Evolutionary conservation across 2,797 vertebrate species (phyloP), one percentile per base, ranked within the genome.

Genomic region (Hoplostethus atlanticus): DNA sequence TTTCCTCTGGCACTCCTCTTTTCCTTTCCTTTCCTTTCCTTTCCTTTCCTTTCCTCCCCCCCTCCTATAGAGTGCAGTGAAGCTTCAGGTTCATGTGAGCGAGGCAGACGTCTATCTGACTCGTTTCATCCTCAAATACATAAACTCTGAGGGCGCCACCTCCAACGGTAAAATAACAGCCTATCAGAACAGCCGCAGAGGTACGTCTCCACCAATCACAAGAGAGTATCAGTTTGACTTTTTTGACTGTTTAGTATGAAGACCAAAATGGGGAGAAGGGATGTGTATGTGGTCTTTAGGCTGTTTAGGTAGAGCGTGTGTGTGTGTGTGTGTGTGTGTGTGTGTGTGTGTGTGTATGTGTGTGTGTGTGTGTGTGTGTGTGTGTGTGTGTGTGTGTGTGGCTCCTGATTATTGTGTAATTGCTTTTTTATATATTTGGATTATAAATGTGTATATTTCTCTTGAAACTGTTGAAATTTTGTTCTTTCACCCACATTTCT

Each of bases 161-260:
- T 94, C 95, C 88, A 95, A 91, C 60, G 96, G 96, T 95, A 96
- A 96, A 96, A 96, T 97, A 90, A 96, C 94, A 89, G 96, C 93
- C 94, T 97, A 94, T 96, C 95, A 96, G 95, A 93, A 85, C 84
- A 94, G 93, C 93, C 95, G 93, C 86, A 95, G 90, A 97, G 96
- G 96, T 97, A 96, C 75, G 96, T 94, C 25, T 83, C 53, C 76
- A 68, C 82, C 75, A 81, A 77, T 79, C 84, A 70, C 81, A 73
- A 15, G 40, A 72, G 3, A 55, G 59, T 2, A 1, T 30, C 11
- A 17, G 60, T 34, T n/a, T 52, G 44, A 16, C 34, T 52, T 31
- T 5, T 52, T 0, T 57, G 30, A 38, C 0, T 58, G 54, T 21
- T 21, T 21, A 21, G 21, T 21, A 21, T 21, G 21, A 21, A 21